A percentile compares a stretch with the other conserved stretches of the same genome.
These are phyloP conservation scores for Pampusana beccarii DNA, from an alignment of 2,113 vertebrate species.

Conservation along the genomic window DNA sequence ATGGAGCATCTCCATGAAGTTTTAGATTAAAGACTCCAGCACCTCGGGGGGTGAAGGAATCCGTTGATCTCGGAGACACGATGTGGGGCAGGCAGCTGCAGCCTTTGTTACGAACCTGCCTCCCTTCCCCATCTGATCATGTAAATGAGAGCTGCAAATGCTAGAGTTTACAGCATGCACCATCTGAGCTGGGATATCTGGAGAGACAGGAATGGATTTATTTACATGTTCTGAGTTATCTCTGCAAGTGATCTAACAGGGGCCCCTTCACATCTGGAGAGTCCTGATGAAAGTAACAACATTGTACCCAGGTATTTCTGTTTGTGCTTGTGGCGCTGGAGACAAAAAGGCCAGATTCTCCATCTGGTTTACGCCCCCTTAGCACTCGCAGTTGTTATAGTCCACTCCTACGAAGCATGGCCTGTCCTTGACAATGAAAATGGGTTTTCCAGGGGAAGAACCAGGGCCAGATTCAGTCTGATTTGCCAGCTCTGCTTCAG, in stretches of 20 bases:
- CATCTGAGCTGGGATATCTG: not conserved
- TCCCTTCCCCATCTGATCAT: conserved; percentile 1
- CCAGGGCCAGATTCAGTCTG: not conserved
- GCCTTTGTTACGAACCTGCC: not conserved
- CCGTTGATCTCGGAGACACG: conserved; percentile 28
- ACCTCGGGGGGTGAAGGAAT: conserved; percentile 42
- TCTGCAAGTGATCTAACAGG: not conserved
- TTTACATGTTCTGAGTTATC: not conserved
- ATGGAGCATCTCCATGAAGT: conserved; percentile 21
- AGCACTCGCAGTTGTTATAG: rapidly evolving
- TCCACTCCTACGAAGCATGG: not conserved
- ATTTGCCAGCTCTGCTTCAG: not conserved
- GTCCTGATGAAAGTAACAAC: conserved; percentile 37
- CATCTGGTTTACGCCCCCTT: not conserved
- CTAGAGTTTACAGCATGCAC: not conserved
- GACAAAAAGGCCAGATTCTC: not conserved
- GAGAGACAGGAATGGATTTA: not conserved
- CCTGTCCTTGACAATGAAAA: rapidly evolving
- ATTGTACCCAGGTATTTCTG: not conserved
- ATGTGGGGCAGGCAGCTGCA: conserved; percentile 40
- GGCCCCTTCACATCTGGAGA: conserved; percentile 1
- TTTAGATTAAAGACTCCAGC: conserved; percentile 42
- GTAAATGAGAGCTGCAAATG: not conserved
- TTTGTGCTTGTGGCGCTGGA: not conserved
- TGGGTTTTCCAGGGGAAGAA: not conserved